Percentiles rank a stretch among this genome's conserved stretches.
These are phyloP conservation scores for Enteromius argenteus DNA, from an alignment of 2,797 vertebrate species.

Conservation along the genomic window DNA sequence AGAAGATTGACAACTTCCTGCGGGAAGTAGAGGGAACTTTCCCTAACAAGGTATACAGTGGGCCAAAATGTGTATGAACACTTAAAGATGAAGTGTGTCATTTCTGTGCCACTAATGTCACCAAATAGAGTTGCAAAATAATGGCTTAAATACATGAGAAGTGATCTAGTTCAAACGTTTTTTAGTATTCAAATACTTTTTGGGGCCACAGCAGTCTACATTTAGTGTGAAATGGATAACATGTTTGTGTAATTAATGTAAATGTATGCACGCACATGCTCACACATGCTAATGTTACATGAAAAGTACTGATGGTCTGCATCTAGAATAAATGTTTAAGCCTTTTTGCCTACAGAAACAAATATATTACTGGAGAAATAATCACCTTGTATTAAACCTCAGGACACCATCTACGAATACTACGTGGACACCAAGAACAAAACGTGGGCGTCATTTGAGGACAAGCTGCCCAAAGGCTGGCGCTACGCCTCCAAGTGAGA, in stretches of 20 bases:
- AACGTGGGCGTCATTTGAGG: constrained; percentile 86
- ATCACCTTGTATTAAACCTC: constrained; percentile 31
- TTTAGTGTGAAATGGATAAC: not conserved
- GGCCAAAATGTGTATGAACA: not conserved
- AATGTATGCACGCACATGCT: not conserved
- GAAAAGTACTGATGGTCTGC: constrained; percentile 6
- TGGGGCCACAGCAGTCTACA: not conserved
- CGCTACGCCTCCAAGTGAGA: constrained; percentile 83
- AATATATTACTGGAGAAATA: constrained; percentile 25
- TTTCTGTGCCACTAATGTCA: not conserved
- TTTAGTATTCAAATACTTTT: not conserved
- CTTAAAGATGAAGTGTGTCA: not conserved
- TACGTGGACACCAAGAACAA: constrained; percentile 86
- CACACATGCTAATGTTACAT: not conserved
- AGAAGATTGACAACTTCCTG: constrained; percentile 81
- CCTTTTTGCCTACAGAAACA: constrained; percentile 28
- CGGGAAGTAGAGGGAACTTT: constrained; percentile 82
- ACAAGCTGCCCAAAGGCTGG: constrained; percentile 86
- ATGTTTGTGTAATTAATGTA: constrained; percentile 6
- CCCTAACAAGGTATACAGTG: constrained; percentile 79
- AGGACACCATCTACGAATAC: constrained; percentile 92
- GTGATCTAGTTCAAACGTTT: not conserved
- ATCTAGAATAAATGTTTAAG: not conserved
- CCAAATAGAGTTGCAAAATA: not conserved
- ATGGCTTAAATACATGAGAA: no score